Evolutionary conservation across 2,113 vertebrate genomes (phyloP), one percentile per base, ranked within the genome.

Genomic region (Microcebus murinus): DNA sequence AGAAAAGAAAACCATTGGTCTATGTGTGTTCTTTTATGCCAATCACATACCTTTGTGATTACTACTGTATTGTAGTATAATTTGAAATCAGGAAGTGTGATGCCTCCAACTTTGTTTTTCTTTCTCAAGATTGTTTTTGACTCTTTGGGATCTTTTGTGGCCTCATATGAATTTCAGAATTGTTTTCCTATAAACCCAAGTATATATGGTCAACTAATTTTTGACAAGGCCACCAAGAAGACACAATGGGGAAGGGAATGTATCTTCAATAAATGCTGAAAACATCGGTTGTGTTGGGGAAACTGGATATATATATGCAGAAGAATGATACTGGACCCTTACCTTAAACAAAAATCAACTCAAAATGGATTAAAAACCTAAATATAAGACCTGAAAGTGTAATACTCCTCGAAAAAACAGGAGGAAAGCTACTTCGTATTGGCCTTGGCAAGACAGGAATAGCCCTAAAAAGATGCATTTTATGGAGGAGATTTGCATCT

Each of bases 1-100:
- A 34, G 83, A 95, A 94, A 97, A 67, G 65, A 55, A 84, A 90
- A 68, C 9, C 80, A 63, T 63, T 29, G 59, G 11, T 63, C 25
- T 27, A 63, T 29, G 59, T 63, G 59, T 63, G 10, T 27, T 63
- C 59, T 29, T 63, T 63, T 63, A 63, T 63, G 10, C 25, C 59
- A 63, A 25, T 27, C 27, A 25, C 25, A 11, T 61, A 27, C 23
- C 0, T 15, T 34, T 61, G 55, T 87, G 25, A 61, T 61, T 61
- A 25, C 59, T 61, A 61, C 10, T 27, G 11, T 61, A 27, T 61
- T 61, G 59, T 29, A 61, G 8, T 11, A 61, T 27, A 27, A 27
- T 61, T 27, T 27, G 59, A 61, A 61, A 61, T 61, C 25, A 61
- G 59, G 9, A 61, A 27, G 25, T 61, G 11, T 61, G 59, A 61